Evolutionary conservation across 2,113 vertebrate genomes (phyloP).

Genomic region (Gavialis gangeticus): DNA sequence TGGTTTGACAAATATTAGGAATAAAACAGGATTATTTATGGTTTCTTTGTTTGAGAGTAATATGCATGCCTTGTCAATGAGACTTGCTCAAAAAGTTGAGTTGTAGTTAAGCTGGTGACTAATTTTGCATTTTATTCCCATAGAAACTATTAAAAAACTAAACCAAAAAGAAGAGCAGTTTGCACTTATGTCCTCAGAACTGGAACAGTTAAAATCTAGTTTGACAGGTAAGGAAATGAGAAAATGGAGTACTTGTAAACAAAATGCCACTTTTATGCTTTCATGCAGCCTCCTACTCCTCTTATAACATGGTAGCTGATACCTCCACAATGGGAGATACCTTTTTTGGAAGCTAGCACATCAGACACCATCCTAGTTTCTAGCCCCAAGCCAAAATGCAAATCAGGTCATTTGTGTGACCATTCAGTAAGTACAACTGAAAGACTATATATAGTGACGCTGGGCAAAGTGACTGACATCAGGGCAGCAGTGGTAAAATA

Average conservation of each 20-base stretch:
- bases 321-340: not conserved
- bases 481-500: not conserved
- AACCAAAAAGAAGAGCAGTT: conserved; percentile 88
- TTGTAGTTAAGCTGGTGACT: not conserved
- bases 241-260: not conserved
- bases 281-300: not conserved
- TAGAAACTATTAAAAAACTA: conserved; percentile 89
- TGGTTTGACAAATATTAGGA: not conserved
- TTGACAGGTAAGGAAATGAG: conserved; percentile 75
- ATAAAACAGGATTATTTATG: not conserved
- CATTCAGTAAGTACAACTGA: not conserved
- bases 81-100: not conserved
- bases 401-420: not conserved
- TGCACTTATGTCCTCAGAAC: conserved; percentile 81
- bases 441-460: not conserved
- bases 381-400: not conserved
- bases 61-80: not conserved
- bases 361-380: not conserved
- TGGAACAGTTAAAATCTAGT: conserved; percentile 83
- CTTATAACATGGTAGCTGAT: rapidly evolving
- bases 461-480: not conserved
- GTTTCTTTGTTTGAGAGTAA: not conserved
- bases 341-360: not conserved
- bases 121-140: conserved; percentile 52
- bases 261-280: not conserved